These are phyloP conservation scores for Spilogale gracilis DNA, from an alignment of 2,113 vertebrate species.

Conservation along the genomic window DNA sequence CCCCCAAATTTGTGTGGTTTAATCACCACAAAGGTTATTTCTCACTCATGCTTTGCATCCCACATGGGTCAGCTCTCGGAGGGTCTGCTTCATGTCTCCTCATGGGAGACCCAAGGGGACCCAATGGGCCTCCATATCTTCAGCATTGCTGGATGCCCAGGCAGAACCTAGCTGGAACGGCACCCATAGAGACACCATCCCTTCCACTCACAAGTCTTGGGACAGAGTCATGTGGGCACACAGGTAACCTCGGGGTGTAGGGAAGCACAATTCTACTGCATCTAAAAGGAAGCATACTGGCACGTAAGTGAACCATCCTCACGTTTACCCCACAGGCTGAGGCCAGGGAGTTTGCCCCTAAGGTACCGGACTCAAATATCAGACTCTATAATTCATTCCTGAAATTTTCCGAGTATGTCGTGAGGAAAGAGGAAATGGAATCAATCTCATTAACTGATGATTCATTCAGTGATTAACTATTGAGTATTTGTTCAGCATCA, in stretches of 20 bases:
- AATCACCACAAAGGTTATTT: neutral
- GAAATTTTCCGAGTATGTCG: neutral
- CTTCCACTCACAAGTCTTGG: neutral
- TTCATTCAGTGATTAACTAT: neutral
- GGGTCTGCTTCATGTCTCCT: neutral
- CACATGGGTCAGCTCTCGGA: neutral
- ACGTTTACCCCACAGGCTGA: neutral
- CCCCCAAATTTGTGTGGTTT: neutral
- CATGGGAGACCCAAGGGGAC: neutral
- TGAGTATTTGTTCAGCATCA: neutral
- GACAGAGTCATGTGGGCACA: neutral
- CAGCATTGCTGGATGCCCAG: neutral
- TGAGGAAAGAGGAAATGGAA: neutral
- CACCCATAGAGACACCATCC: neutral
- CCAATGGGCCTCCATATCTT: neutral
- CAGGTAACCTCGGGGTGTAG: neutral
- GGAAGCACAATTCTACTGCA: neutral
- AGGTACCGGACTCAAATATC: neutral
- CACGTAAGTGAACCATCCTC: neutral
- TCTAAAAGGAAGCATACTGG: neutral
- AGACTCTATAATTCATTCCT: neutral
- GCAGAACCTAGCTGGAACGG: accelerated
- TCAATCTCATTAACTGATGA: neutral
- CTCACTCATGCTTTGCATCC: neutral
- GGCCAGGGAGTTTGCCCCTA: neutral